phyloP scores from a whole-genome alignment of 1,140 invertebrate genomes.

The Aphaenogaster ashmeadi region DNA sequence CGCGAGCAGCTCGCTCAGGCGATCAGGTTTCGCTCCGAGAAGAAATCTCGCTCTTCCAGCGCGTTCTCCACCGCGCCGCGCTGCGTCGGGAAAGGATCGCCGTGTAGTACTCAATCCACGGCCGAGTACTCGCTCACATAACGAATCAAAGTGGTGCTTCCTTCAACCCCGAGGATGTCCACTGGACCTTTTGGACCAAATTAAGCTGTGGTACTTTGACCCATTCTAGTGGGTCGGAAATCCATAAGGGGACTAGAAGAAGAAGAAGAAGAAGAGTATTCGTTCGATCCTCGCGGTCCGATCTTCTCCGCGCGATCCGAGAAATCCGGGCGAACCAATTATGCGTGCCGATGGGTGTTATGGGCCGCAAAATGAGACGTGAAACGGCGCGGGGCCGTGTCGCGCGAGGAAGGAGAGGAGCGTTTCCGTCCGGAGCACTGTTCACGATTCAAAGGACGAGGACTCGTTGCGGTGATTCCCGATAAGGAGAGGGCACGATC shows the following conservation, averaged over 20 bases:
- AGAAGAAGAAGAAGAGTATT: too few relatives aligned
- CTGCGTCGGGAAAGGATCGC: slow-evolving; percentile 2
- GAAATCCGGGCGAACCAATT: slow-evolving; percentile 3
- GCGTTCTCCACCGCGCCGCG: slow-evolving; percentile 20
- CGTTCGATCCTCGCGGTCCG: background rate
- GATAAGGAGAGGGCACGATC: slow-evolving; percentile 26
- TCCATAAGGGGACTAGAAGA: too few relatives aligned
- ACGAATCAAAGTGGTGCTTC: too few relatives aligned
- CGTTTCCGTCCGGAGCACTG: background rate
- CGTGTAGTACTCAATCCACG: background rate
- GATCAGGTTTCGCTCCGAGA: slow-evolving; percentile 57
- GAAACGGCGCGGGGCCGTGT: slow-evolving; percentile 45
- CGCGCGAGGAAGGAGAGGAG: slow-evolving; percentile 66
- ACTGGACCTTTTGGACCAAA: too few relatives aligned
- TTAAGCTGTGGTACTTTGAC: too few relatives aligned
- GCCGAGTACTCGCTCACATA: too few relatives aligned
- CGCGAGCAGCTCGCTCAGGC: slow-evolving; percentile 46
- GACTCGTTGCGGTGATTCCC: background rate
- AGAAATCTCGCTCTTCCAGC: slow-evolving; percentile 32
- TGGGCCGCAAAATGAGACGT: slow-evolving; percentile 61
- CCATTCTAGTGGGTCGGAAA: too few relatives aligned
- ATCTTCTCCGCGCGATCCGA: slow-evolving; percentile 21
- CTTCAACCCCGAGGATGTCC: too few relatives aligned
- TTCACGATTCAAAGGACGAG: slow-evolving; percentile 33
- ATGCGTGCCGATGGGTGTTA: slow-evolving; percentile 1